phyloP scores from a whole-genome alignment of 1,140 invertebrate genomes.

The Liolophura sinensis region DNA sequence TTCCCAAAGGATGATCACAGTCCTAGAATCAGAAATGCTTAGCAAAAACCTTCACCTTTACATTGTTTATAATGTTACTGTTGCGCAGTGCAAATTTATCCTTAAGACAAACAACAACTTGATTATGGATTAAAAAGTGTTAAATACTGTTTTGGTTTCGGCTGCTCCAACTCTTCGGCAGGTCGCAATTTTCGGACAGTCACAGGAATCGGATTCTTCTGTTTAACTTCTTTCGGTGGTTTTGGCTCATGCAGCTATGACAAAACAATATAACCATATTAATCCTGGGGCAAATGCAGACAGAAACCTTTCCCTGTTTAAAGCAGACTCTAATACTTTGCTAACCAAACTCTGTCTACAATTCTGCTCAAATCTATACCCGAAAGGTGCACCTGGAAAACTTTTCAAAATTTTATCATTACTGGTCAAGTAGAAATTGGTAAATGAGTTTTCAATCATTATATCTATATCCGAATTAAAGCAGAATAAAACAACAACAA shows the following conservation, averaged over 20 bases:
- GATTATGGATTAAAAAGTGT: neutral
- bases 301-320: neutral
- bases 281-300: neutral
- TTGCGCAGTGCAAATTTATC: neutral
- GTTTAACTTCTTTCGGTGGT: constrained; percentile 26
- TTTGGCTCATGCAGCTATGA: constrained; percentile 34
- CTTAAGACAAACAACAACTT: neutral
- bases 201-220: constrained; percentile 17
- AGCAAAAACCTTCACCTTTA: too few relatives aligned
- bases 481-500: neutral
- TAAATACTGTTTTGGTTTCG: constrained; percentile 37
- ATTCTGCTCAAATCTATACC: neutral
- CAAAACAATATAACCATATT: constrained; percentile 6
- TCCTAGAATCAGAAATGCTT: too few relatives aligned
- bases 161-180: constrained; percentile 36
- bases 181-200: constrained; percentile 45
- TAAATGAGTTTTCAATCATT: neutral
- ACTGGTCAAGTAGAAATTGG: too few relatives aligned
- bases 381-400: neutral
- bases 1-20: too few relatives aligned
- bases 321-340: neutral
- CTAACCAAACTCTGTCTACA: neutral
- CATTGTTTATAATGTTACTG: neutral
- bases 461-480: neutral
- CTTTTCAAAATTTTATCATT: too few relatives aligned